These are phyloP conservation scores for Bucorvus abyssinicus DNA, from an alignment of 2,797 vertebrate species.

Conservation along the genomic window DNA sequence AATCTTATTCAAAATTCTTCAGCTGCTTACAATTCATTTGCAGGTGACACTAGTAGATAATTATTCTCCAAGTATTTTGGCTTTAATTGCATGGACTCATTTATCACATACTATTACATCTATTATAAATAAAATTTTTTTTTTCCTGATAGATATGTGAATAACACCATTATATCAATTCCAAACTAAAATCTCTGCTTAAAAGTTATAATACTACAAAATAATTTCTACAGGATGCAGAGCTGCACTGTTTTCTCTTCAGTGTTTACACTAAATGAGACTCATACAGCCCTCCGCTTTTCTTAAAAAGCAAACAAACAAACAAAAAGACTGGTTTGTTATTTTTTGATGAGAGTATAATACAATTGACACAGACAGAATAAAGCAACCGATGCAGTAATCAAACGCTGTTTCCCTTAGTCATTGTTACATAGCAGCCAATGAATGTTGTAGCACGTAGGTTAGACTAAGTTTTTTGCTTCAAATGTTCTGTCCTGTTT, in stretches of 20 bases:
- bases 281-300: slow-evolving; percentile 25
- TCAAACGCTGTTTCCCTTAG: background rate
- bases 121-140: slow-evolving; percentile 48
- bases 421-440: background rate
- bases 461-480: background rate
- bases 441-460: background rate
- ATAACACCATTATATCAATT: slow-evolving; percentile 45
- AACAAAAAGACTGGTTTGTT: background rate
- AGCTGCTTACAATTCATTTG: slow-evolving; percentile 53
- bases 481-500: background rate
- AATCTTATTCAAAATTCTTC: slow-evolving; percentile 56
- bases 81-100: slow-evolving; percentile 43
- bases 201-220: slow-evolving; percentile 39
- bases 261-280: background rate
- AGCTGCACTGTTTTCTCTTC: slow-evolving; percentile 8
- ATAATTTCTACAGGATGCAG: slow-evolving; percentile 27
- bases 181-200: slow-evolving; percentile 43
- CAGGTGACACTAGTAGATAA: slow-evolving; percentile 44
- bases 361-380: background rate
- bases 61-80: slow-evolving; percentile 48
- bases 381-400: too few relatives aligned
- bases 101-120: slow-evolving; percentile 61
- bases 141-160: slow-evolving; percentile 44
- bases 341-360: background rate
- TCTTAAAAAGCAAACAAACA: background rate